Conservation (phyloP, 1,140 invertebrate species). For the Nixonia krombeini region DNA sequence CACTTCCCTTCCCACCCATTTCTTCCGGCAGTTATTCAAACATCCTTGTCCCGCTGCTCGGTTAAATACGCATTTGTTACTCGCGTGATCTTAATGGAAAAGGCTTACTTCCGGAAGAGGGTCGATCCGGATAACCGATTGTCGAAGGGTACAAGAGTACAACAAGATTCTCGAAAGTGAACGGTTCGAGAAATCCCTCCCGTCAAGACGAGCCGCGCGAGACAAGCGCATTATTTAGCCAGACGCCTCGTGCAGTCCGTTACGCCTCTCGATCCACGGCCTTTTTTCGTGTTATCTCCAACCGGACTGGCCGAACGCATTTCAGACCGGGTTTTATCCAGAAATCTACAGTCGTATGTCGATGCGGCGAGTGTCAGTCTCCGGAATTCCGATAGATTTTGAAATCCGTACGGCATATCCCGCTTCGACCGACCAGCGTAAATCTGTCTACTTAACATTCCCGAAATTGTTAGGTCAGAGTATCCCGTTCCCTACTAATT, state of each 20-base stretch:
- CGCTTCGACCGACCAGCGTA: no score
- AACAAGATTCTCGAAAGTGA: background rate
- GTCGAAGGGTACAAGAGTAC: background rate
- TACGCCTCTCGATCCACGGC: background rate
- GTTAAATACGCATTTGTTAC: no score
- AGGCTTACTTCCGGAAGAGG: no score
- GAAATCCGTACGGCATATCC: no score
- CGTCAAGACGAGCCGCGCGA: background rate
- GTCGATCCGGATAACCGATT: conserved; percentile 4
- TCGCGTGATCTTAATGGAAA: no score
- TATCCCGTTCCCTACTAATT: no score
- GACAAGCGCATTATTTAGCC: background rate
- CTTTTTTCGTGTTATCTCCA: background rate
- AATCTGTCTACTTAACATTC: no score
- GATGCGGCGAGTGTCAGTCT: no score
- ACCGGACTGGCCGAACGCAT: background rate
- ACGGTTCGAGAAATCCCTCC: background rate
- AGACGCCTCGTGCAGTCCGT: background rate
- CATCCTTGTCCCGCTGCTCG: no score
- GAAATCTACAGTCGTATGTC: conserved; percentile 8
- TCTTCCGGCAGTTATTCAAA: no score
- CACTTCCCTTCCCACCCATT: background rate
- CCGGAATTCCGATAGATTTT: no score
- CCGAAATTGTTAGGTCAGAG: no score
- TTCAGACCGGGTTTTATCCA: conserved; percentile 10